phyloP scores from a whole-genome alignment of 2,888 invertebrate species.

The Corbicula japonica region DNA sequence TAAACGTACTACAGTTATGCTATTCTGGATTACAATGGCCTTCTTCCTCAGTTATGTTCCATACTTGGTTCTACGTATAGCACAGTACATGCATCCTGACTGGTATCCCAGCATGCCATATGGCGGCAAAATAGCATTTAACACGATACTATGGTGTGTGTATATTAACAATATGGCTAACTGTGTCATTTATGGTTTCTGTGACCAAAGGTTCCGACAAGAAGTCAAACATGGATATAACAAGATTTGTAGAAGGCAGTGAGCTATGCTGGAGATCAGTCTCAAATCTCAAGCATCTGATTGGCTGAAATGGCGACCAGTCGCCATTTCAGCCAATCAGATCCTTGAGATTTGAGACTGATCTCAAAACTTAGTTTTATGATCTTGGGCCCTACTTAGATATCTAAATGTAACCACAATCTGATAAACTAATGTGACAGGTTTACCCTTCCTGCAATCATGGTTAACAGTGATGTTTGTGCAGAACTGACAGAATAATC shows the following conservation, averaged over 20 bases:
- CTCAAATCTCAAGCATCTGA: no score
- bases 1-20: constrained; percentile 59
- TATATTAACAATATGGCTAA: constrained; percentile 67
- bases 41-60: constrained; percentile 65
- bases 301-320: no score
- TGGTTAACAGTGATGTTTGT: no score
- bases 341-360: no score
- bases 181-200: constrained; percentile 65
- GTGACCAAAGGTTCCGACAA: constrained; percentile 53
- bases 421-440: no score
- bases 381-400: no score
- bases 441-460: no score
- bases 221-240: constrained; percentile 48
- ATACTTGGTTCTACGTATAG: constrained; percentile 52
- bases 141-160: constrained; percentile 66
- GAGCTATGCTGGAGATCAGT: no score
- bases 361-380: no score
- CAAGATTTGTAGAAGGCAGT: constrained; percentile 11
- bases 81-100: constrained; percentile 37
- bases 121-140: constrained; percentile 45
- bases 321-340: no score
- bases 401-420: no score
- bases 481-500: no score
- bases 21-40: constrained; percentile 59
- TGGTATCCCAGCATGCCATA: constrained; percentile 50